Conservation (phyloP, 2,113 vertebrate genomes). For the Dendropsophus ebraccatus region DNA sequence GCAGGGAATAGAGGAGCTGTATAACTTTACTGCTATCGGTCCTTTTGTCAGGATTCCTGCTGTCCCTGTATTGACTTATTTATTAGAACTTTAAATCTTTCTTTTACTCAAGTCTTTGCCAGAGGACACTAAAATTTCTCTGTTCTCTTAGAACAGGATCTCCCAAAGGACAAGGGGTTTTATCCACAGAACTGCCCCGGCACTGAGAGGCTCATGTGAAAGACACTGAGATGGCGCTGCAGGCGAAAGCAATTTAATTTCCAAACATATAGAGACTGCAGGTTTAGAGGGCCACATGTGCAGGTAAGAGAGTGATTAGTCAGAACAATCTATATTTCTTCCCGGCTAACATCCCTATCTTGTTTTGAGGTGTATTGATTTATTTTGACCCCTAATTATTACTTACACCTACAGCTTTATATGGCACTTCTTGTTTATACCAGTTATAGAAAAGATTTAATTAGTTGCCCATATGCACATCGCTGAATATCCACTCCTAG, state of each 20-base stretch:
- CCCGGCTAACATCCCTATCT: not conserved
- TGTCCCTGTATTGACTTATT: constrained; percentile 48
- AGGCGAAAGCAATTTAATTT: constrained; percentile 22
- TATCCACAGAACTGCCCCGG: constrained; percentile 20
- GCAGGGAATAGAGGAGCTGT: not conserved
- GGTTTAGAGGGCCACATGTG: constrained; percentile 18
- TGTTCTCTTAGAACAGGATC: constrained; percentile 43
- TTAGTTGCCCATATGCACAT: not conserved
- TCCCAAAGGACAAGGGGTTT: constrained; percentile 26
- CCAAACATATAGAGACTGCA: constrained; percentile 22
- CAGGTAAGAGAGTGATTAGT: constrained; percentile 17
- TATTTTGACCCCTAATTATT: constrained; percentile 23
- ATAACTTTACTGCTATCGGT: not conserved
- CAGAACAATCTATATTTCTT: not conserved
- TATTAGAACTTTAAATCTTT: constrained; percentile 54
- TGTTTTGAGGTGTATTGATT: constrained; percentile 2
- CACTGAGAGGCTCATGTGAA: constrained; percentile 11
- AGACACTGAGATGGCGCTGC: constrained; percentile 28
- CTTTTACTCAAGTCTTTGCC: constrained; percentile 34
- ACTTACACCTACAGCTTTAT: not conserved
- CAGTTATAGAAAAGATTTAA: not conserved
- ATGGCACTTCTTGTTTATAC: not conserved
- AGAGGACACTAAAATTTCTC: constrained; percentile 52
- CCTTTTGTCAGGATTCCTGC: constrained; percentile 40
- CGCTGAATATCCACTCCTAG: not conserved